phyloP scores from a whole-genome alignment of 2,113 vertebrate species.

The Halcyon senegalensis region DNA sequence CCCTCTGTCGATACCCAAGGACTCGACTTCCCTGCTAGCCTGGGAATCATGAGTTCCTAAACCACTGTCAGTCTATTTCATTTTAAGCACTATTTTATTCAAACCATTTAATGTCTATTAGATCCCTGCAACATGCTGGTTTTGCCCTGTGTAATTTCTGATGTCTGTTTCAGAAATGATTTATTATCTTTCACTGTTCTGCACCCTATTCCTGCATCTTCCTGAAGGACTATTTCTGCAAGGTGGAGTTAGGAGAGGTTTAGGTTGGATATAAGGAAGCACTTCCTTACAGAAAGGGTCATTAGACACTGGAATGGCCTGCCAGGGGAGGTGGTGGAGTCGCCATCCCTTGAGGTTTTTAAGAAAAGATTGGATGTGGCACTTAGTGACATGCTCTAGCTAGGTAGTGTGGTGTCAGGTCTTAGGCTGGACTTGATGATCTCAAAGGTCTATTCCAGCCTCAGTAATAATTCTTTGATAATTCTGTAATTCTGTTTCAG shows the following conservation, averaged over 20 bases:
- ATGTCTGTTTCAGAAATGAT: background rate
- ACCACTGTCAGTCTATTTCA: background rate
- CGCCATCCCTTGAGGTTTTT: too few relatives aligned
- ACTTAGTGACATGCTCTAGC: too few relatives aligned
- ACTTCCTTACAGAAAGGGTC: too few relatives aligned
- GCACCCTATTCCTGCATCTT: background rate
- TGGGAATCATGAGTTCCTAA: background rate
- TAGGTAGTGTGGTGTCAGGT: too few relatives aligned
- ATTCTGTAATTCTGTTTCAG: background rate
- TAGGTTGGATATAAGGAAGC: too few relatives aligned
- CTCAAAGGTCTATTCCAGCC: too few relatives aligned
- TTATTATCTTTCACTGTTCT: background rate
- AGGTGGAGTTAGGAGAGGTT: background rate
- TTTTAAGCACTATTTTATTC: background rate
- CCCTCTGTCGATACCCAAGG: background rate
- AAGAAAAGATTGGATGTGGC: too few relatives aligned
- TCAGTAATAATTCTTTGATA: too few relatives aligned
- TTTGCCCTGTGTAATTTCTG: background rate
- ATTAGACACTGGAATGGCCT: too few relatives aligned
- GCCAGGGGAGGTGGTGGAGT: too few relatives aligned
- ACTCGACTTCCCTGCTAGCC: background rate
- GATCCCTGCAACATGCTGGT: background rate
- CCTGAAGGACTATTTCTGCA: background rate
- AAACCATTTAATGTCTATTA: background rate
- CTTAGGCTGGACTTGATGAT: too few relatives aligned